Base-by-base conservation (phyloP, 2,113 vertebrate species). In the Phrynocephalus versicolor region DNA sequence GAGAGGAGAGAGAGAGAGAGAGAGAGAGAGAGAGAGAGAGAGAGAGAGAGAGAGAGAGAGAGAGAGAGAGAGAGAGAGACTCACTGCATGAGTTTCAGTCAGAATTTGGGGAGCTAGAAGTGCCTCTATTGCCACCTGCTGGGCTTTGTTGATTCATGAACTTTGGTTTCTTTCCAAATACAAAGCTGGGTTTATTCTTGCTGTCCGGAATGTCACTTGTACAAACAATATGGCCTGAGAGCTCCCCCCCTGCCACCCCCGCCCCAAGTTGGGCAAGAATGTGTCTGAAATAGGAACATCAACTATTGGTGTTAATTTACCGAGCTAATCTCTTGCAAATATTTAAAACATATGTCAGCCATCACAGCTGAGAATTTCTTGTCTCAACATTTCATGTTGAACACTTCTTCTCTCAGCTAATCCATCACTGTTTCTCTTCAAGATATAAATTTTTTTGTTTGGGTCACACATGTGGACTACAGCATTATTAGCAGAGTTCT, bases 51-150 rank as follows among this genome's bases (percentile, higher is more conserved):
- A 51, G 45, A 51, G 45, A 5, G 10, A 51, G 45, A 51, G 45
- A 51, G 45, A 51, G 45, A 51, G 45, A 5, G 10, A 51, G 45
- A 51, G 45, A 51, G 45, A 51, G 8, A 23, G 78, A 62, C 23
- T 30, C 87, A 79, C 5, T 86, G 27, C 13, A 77, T 33, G 65
- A 7, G 8, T 75, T 85, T 76, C 88, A 86, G 2, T 76, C 88
- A 86, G 2, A 57, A 84, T 83, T 92, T 87, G 67, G 87, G 45
- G 90, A 77, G 77, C 57, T 70, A 92, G 35, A 84, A 96, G 93
- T 90, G 81, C 85, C 90, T 96, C 89, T 94, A 90, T 94, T 92
- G 96, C 95, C 95, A 94, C 93, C 96, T 96, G 92, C 94, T 96
- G 95, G 95, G 89, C 92, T 91, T 55, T 4, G 0, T 1, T 0